These are phyloP conservation scores for Microtus ochrogaster DNA, from an alignment of 2,113 vertebrate species.

Conservation along the genomic window DNA sequence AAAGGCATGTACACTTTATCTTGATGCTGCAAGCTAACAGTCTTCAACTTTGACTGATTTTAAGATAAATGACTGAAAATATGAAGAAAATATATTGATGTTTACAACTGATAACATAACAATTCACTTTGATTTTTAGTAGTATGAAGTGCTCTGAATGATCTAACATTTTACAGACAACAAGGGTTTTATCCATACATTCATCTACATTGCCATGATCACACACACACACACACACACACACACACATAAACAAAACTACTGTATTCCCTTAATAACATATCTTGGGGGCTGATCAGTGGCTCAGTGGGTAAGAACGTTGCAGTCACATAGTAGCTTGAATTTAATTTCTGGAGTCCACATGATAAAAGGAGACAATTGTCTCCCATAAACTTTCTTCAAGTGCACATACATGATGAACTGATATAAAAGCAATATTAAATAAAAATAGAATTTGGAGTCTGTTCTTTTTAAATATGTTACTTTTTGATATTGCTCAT, in stretches of 20 bases:
- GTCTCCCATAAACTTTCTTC: not conserved
- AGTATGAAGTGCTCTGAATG: not conserved
- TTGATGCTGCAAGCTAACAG: not conserved
- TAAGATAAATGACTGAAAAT: conserved; percentile 55
- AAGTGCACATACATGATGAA: not conserved
- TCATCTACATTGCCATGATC: not conserved
- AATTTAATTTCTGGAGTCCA: not conserved
- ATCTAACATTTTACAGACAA: not conserved
- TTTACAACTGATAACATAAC: not conserved
- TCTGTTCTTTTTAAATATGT: not conserved
- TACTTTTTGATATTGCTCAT: conserved; percentile 8
- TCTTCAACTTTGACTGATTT: conserved; percentile 5
- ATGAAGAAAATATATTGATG: not conserved
- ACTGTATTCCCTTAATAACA: not conserved
- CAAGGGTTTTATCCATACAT: not conserved
- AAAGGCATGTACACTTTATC: not conserved
- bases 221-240: not conserved
- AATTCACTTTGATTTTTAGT: conserved; percentile 19
- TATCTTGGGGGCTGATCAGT: too few relatives aligned
- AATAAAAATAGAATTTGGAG: not conserved
- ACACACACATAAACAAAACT: not conserved
- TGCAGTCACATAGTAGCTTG: not conserved
- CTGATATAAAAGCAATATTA: not conserved
- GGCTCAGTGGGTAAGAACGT: not conserved
- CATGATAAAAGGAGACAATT: not conserved